Conservation (phyloP, 2,797 vertebrate genomes). For the Phalloptychus januarius region DNA sequence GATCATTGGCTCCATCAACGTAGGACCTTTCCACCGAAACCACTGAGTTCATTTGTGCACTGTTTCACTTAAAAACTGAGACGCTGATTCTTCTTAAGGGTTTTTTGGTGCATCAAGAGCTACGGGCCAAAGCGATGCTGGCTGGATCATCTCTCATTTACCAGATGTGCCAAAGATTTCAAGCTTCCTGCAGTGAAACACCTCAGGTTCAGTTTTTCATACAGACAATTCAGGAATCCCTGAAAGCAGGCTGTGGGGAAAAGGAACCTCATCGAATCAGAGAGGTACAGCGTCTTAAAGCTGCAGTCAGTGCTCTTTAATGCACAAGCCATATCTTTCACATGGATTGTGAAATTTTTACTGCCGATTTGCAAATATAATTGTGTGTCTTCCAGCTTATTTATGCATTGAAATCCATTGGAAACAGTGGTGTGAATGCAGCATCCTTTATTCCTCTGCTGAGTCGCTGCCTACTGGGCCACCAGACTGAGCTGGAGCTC, state of each 20-base stretch:
- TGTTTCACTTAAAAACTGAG: neutral
- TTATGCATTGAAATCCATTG: conserved; percentile 84
- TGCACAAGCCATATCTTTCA: neutral
- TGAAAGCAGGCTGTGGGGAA: conserved; percentile 72
- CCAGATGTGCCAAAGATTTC: conserved; percentile 78
- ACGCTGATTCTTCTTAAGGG: conserved; percentile 67
- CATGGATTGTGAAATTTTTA: neutral
- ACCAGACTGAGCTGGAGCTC: conserved; percentile 63
- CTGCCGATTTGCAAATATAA: neutral
- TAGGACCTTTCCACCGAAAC: conserved; percentile 63
- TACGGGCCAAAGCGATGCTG: conserved; percentile 76
- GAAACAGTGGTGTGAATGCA: conserved; percentile 82
- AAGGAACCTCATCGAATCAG: conserved; percentile 37
- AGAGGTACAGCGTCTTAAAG: conserved; percentile 58
- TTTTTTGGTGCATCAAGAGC: conserved; percentile 74
- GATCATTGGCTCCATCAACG: conserved; percentile 82
- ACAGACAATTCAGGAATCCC: conserved; percentile 69
- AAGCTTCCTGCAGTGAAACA: conserved; percentile 68
- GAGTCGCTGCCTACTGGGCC: conserved; percentile 69
- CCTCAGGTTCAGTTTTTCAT: conserved; percentile 80
- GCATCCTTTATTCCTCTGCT: conserved; percentile 72
- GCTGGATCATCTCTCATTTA: conserved; percentile 82
- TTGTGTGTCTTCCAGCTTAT: conserved; percentile 71
- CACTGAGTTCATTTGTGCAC: neutral
- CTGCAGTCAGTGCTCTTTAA: neutral